Evolutionary conservation across 1,140 invertebrate species (phyloP), one percentile per base, ranked within the genome.

Genomic region (Brachionus manjavacas): DNA sequence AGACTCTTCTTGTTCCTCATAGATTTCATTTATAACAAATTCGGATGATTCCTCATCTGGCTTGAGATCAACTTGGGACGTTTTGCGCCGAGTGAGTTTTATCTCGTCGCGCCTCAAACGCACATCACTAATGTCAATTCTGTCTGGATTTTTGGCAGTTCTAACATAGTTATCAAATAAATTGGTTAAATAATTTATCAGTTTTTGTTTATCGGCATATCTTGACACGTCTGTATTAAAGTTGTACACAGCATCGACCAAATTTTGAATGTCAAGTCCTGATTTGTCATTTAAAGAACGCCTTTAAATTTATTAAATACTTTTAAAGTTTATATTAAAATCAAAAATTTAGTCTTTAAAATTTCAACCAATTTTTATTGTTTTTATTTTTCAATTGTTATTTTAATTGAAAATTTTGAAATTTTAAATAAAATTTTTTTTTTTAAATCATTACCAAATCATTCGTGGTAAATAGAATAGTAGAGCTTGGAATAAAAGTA

Each of bases 391-490:
- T n/a, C n/a, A n/a, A n/a, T n/a, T n/a, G n/a, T 35, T 35, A 6
- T 35, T 35, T 35, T 35, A 35, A 35, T 35, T 35, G 1, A 35
- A 35, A 7, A 35, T 35, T 35, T 35, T 35, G 31, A 35, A 35
- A 35, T 35, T 35, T 35, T 35, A 46, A 46, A 46, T 46, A 41
- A 31, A 31, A 35, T 1, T 60, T 60, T 20, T 60, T 7, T 20
- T 20, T 52, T n/a, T 14, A 28, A 52, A 80, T 25, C 89, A 78
- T 35, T 91, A 87, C 91, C 91, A 92, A 16, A 92, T 87, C 14
- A 92, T 90, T 84, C 91, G 91, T 1, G 91, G 91, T 79, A 91
- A 81, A 85, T 92, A 91, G 86, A 91, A 92, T 74, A 91, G 87
- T 31, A 91, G 88, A 4, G 91, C 91, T 87, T 92, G 91, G 3